Evolutionary conservation across 2,888 invertebrate species (phyloP).

Genomic region (Shargacucullia verbasci): DNA sequence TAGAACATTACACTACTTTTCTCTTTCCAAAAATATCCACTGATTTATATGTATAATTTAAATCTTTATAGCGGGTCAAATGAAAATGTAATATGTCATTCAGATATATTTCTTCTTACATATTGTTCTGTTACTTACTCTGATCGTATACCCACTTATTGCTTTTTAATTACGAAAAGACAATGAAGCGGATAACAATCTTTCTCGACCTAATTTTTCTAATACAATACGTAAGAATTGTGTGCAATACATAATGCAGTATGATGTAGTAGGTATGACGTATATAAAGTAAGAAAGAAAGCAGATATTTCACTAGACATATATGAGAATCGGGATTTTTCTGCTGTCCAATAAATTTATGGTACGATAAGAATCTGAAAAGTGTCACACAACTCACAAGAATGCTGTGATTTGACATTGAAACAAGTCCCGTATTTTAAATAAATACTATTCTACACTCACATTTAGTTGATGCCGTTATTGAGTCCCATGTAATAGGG

Average conservation of each 20-base stretch:
- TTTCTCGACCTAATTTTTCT: slow-evolving; percentile 54
- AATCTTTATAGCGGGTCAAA: slow-evolving; percentile 13
- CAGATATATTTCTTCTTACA: not conserved
- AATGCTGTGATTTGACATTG: too few species aligned
- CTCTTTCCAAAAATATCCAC: slow-evolving; percentile 38
- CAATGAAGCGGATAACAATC: slow-evolving; percentile 48
- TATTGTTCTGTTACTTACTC: not conserved
- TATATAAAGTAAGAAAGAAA: slow-evolving; percentile 35
- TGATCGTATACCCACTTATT: slow-evolving; percentile 7
- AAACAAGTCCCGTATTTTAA: too few species aligned
- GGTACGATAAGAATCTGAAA: too few species aligned
- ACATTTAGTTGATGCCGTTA: too few species aligned
- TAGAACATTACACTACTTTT: slow-evolving; percentile 25
- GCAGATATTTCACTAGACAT: slow-evolving; percentile 22
- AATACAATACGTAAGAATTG: slow-evolving; percentile 22
- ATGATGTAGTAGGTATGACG: slow-evolving; percentile 22
- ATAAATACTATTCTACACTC: too few species aligned
- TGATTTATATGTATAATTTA: slow-evolving; percentile 14
- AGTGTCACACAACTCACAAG: too few species aligned
- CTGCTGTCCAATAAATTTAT: slow-evolving; percentile 2
- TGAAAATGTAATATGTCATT: not conserved
- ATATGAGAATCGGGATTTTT: slow-evolving; percentile 27
- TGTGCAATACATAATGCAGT: slow-evolving; percentile 20
- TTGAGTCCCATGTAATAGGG: too few species aligned
- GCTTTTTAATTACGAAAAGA: slow-evolving; percentile 26